Conservation (phyloP, 2,113 vertebrate genomes). For the Oncorhynchus keta region DNA sequence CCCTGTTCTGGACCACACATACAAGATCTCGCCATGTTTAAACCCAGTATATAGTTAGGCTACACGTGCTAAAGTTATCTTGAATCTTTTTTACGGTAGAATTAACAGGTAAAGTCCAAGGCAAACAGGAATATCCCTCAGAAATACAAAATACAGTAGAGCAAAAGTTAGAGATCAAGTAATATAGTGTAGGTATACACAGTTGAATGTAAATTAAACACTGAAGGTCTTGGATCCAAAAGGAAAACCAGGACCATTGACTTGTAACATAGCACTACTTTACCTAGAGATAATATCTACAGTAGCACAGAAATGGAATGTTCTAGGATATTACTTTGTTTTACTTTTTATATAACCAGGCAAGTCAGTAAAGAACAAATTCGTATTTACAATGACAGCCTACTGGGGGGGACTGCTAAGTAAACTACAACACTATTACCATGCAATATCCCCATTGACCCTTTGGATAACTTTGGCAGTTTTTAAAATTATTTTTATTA, state of each 20-base stretch:
- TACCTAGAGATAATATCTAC: neutral
- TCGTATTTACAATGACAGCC: no score
- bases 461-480: neutral
- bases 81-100: conserved; percentile 41
- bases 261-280: neutral
- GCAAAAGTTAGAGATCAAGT: conserved; percentile 52
- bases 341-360: no score
- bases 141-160: conserved; percentile 51
- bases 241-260: conserved; percentile 37
- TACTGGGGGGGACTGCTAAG: neutral
- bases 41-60: conserved; percentile 24
- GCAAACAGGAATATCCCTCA: conserved; percentile 47
- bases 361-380: no score
- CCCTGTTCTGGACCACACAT: conserved; percentile 39
- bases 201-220: conserved; percentile 36
- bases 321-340: neutral
- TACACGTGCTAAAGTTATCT: conserved; percentile 56
- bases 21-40: conserved; percentile 14
- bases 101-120: conserved; percentile 48
- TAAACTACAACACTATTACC: neutral
- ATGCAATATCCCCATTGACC: neutral
- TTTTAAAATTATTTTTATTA: neutral
- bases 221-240: conserved; percentile 30
- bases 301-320: no score
- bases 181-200: conserved; percentile 48